These are phyloP conservation scores for Lethenteron camtschaticum DNA, from an alignment of 2,113 vertebrate genomes.

Conservation along the genomic window DNA sequence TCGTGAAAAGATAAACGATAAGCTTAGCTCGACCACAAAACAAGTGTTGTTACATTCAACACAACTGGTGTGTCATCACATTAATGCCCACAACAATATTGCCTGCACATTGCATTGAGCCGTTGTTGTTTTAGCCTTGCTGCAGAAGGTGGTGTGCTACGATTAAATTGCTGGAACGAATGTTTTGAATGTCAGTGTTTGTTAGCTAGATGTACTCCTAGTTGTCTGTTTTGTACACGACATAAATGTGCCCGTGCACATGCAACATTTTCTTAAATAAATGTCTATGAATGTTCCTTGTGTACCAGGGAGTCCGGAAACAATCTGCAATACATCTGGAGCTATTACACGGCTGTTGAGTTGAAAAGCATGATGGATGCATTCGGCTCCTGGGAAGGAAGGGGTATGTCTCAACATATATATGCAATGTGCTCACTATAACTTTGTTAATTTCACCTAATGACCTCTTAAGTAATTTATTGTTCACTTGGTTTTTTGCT, in stretches of 20 bases:
- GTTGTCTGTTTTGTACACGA: background rate
- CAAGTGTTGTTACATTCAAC: no score
- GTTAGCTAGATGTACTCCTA: background rate
- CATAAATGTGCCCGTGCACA: no score
- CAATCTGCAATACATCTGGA: conserved; percentile 36
- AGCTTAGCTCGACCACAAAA: no score
- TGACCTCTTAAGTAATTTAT: conserved; percentile 5
- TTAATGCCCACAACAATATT: conserved; percentile 8
- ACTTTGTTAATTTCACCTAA: background rate
- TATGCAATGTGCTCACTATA: background rate
- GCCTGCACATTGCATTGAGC: background rate
- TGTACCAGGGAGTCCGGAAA: conserved; percentile 33
- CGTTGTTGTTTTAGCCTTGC: no score
- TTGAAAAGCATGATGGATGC: conserved; percentile 34
- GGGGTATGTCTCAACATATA: conserved; percentile 16
- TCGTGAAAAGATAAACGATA: no score
- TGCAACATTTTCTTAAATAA: no score
- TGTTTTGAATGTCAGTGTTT: background rate
- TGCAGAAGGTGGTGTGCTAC: no score
- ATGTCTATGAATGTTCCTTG: background rate
- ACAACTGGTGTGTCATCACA: background rate
- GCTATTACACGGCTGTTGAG: conserved; percentile 29
- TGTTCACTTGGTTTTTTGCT: conserved; percentile 9
- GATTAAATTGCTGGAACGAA: background rate
- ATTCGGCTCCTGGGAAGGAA: conserved; percentile 29